A percentile compares a stretch with the other conserved stretches of the same genome.
Evolutionary conservation across 2,797 vertebrate genomes (phyloP).

Genomic region (Sparus aurata): DNA sequence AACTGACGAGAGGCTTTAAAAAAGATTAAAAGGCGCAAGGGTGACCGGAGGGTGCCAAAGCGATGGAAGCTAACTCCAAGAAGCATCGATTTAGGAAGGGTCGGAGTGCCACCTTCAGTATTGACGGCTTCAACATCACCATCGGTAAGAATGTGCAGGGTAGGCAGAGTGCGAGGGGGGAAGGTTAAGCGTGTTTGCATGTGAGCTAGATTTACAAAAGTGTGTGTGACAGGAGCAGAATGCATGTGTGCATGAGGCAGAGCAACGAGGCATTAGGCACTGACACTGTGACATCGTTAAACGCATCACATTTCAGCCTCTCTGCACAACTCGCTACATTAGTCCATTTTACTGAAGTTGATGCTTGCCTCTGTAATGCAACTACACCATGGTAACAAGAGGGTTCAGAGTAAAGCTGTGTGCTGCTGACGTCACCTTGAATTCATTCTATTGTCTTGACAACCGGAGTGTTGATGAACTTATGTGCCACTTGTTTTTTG

Average conservation of each 20-base stretch:
- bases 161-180: conserved; percentile 30
- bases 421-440: conserved; percentile 73
- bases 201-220: conserved; percentile 30
- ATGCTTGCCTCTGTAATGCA: conserved; percentile 51
- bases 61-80: conserved; percentile 90
- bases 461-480: conserved; percentile 76
- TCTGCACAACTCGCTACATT: conserved; percentile 63
- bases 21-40: conserved; percentile 42
- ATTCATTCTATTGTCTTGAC: conserved; percentile 78
- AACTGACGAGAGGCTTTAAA: conserved; percentile 53
- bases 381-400: conserved; percentile 82
- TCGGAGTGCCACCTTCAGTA: conserved; percentile 96
- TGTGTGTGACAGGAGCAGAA: conserved; percentile 39
- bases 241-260: conserved; percentile 23
- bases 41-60: conserved; percentile 64
- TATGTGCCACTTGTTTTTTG: conserved; percentile 51
- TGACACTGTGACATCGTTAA: conserved; percentile 37
- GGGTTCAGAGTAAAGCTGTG: conserved; percentile 56
- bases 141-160: conserved; percentile 90
- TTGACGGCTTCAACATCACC: conserved; percentile 97
- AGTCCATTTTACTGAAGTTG: conserved; percentile 70
- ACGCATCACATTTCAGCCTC: conserved; percentile 57
- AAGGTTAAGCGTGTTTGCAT: conserved; percentile 43
- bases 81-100: conserved; percentile 96
- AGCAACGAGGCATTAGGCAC: conserved; percentile 43